Evolutionary conservation across 1,140 invertebrate species (phyloP).

Genomic region (Sogatella furcifera): DNA sequence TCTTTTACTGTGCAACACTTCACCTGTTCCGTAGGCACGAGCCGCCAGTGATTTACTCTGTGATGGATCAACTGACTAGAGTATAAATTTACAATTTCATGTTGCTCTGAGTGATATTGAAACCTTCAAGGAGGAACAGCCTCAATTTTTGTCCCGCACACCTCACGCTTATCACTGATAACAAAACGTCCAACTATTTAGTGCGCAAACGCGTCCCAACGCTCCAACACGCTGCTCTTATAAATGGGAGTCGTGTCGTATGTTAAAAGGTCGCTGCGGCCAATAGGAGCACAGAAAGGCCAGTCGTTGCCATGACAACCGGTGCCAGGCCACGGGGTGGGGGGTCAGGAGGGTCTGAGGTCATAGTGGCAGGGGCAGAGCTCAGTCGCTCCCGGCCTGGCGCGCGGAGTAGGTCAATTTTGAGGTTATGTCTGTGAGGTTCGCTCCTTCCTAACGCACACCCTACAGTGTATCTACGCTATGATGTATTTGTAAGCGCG

Average conservation of each 20-base stretch:
- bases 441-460: background rate
- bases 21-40: too few species aligned
- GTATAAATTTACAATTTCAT: too few species aligned
- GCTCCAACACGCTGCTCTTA: too few species aligned
- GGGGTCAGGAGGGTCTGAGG: slow-evolving; percentile 10
- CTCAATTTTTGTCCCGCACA: too few species aligned
- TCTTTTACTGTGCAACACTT: too few species aligned
- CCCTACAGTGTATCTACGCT: background rate
- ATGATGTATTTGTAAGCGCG: background rate
- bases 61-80: too few species aligned
- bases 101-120: too few species aligned
- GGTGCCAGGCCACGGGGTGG: slow-evolving; percentile 3
- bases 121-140: too few species aligned
- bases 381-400: slow-evolving; percentile 3
- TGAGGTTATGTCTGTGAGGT: background rate
- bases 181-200: too few species aligned
- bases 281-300: slow-evolving; percentile 14
- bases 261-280: slow-evolving; percentile 4
- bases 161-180: too few species aligned
- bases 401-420: background rate
- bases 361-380: background rate
- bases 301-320: slow-evolving; percentile 1
- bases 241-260: background rate
- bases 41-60: too few species aligned
- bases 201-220: background rate